These are phyloP conservation scores for Reticulitermes lucifugus DNA, from an alignment of 2,888 invertebrate genomes.

Conservation along the genomic window DNA sequence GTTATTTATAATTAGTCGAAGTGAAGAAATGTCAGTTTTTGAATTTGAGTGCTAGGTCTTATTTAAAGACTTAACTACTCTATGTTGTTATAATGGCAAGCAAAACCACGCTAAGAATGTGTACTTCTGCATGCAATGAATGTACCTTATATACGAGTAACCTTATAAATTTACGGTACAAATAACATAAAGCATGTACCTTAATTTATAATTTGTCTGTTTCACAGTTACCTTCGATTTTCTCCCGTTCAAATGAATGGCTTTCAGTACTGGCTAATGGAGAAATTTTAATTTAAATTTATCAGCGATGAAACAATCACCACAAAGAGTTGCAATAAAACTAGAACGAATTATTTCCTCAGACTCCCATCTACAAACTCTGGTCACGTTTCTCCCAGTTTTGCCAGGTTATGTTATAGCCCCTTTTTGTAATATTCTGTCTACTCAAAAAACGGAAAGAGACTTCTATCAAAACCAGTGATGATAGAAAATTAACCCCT, in stretches of 20 bases:
- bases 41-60: too few species aligned
- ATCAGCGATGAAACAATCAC: constrained; percentile 45
- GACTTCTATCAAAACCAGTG: constrained; percentile 38
- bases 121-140: too few species aligned
- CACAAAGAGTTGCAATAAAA: constrained; percentile 7
- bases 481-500: constrained; percentile 40
- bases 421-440: constrained; percentile 25
- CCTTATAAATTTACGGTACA: too few species aligned
- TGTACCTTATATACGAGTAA: too few species aligned
- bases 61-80: too few species aligned
- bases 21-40: too few species aligned
- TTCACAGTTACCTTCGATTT: not conserved
- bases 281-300: constrained; percentile 48
- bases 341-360: constrained; percentile 14
- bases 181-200: too few species aligned
- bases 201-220: not conserved
- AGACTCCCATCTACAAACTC: not conserved
- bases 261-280: constrained; percentile 40
- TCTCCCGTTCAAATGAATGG: not conserved
- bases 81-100: too few species aligned
- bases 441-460: constrained; percentile 28
- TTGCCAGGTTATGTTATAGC: not conserved
- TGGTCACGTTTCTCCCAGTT: constrained; percentile 23
- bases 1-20: too few species aligned
- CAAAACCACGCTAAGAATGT: too few species aligned